A percentile compares a stretch with the other conserved stretches of the same genome.
phyloP scores from a whole-genome alignment of 2,113 vertebrate species.

The Menura novaehollandiae region DNA sequence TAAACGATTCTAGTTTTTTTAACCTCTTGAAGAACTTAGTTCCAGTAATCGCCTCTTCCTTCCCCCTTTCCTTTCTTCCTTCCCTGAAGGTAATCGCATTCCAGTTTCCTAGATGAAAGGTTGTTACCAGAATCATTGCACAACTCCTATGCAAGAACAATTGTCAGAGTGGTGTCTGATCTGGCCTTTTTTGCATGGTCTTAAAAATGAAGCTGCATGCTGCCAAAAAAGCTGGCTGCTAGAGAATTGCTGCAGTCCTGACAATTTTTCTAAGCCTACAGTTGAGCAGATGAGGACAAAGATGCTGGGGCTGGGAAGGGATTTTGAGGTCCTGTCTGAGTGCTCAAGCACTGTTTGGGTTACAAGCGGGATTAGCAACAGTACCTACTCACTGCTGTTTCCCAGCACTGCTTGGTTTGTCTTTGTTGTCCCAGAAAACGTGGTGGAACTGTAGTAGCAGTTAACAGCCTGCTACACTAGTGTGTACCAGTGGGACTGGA shows the following conservation, averaged over 20 bases:
- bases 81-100: slow-evolving; percentile 46
- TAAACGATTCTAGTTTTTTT: slow-evolving; percentile 5
- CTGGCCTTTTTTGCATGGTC: not conserved
- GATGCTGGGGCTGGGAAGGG: not conserved
- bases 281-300: not conserved
- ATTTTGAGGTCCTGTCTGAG: not conserved
- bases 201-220: not conserved
- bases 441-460: not conserved
- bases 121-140: slow-evolving; percentile 48
- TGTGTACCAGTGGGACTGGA: not conserved
- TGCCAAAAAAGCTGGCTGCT: not conserved
- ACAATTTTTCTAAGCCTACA: not conserved
- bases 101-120: slow-evolving; percentile 42
- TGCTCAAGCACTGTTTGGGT: not conserved
- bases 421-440: not conserved
- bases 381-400: not conserved
- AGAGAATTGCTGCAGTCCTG: not conserved
- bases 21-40: slow-evolving; percentile 16
- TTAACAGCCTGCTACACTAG: not conserved
- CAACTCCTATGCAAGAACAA: not conserved
- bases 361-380: not conserved
- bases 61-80: not conserved
- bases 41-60: slow-evolving; percentile 36
- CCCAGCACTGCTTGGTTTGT: not conserved
- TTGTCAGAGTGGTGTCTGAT: not conserved